Evolutionary conservation across 2,888 invertebrate species (phyloP), one percentile per base, ranked within the genome.

Genomic region (Agrenia bidenticulata): DNA sequence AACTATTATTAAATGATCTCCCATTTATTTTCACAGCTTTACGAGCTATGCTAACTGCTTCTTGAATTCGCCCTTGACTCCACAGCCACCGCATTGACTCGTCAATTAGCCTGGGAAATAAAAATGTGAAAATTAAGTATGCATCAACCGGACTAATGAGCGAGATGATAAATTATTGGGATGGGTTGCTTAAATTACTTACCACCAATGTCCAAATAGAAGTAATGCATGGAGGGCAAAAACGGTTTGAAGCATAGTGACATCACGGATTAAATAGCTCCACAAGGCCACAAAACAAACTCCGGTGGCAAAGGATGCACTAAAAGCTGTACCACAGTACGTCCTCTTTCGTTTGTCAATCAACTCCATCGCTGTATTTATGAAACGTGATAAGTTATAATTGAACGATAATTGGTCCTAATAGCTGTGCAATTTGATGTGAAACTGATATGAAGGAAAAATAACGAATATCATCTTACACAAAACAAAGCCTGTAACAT

Each of bases 41-140:
- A 73, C 86, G 84, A 2, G 91, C 85, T 68, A 92, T 90, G 11
- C 84, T 83, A 0, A 91, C 84, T 0, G 91, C 88, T 80, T 92
- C 89, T 58, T 84, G 83, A 0, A 84, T 82, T 53, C 88, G 83
- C 0, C 91, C 92, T 78, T 92, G 90, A 55, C 88, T 86, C 91
- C 92, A 92, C 13, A 92, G 80, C 92, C 92, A 92, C 19, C 92
- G 84, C 0, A 92, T 91, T 9, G 92, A 92, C 81, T 92, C 92
- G 76, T 92, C 92, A 85, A 92, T 88, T 2, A 90, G 80, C 92
- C 92, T 91, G 74, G n/a, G n/a, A 5, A 17, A 59, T 2, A 49
- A 49, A 23, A 37, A 13, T 24, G 21, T 32, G 24, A 32, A 55
- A 13, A 51, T 51, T n/a, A n/a, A n/a, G n/a, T n/a, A n/a, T n/a